Evolutionary conservation across 2,797 vertebrate genomes (phyloP).

Genomic region (Pterois miles): DNA sequence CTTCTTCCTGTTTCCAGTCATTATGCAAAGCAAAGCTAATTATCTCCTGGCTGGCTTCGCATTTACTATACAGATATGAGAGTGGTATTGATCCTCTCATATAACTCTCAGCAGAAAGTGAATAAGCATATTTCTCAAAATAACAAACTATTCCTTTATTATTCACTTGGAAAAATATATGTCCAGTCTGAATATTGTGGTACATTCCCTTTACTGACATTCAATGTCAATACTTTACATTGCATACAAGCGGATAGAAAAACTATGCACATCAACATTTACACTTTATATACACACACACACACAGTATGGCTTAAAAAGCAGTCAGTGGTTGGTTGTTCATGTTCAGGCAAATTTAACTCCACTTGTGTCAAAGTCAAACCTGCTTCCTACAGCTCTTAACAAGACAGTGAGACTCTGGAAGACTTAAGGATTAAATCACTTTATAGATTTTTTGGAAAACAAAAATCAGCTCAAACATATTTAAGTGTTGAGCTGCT

Average conservation of each 20-base stretch:
- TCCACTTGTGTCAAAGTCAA: neutral
- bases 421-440: slow-evolving; percentile 5
- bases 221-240: slow-evolving; percentile 45
- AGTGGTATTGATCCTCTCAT: neutral
- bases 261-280: slow-evolving; percentile 40
- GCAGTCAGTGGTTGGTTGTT: neutral
- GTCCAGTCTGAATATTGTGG: neutral
- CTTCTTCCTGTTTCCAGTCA: no score
- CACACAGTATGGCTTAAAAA: slow-evolving; percentile 35
- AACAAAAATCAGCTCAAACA: neutral
- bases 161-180: slow-evolving; percentile 3
- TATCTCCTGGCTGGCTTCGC: no score
- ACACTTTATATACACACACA: slow-evolving; percentile 33
- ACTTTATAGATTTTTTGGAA: neutral
- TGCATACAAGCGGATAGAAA: slow-evolving; percentile 41
- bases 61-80: no score
- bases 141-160: neutral
- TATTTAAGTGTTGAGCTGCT: neutral
- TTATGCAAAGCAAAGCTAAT: no score
- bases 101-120: neutral
- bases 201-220: slow-evolving; percentile 62
- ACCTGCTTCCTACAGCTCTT: neutral
- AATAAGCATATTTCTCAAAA: neutral
- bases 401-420: neutral
- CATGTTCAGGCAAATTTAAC: neutral